Percentiles rank a stretch among this genome's conserved stretches.
phyloP scores from a whole-genome alignment of 2,113 vertebrate genomes.

The Pycnonotus jocosus region DNA sequence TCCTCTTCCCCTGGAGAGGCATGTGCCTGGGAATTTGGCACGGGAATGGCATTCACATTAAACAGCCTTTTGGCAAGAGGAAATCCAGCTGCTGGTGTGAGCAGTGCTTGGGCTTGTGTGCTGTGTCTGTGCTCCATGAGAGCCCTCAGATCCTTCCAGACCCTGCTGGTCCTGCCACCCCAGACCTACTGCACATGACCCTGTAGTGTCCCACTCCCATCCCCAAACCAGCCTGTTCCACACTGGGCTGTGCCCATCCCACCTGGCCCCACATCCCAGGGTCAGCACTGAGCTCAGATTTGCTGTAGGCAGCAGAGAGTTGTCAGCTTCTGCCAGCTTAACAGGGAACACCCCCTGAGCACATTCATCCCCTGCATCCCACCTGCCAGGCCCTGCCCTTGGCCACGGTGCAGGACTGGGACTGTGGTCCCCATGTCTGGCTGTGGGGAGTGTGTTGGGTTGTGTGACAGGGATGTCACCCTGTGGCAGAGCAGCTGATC shows the following conservation, averaged over 20 bases:
- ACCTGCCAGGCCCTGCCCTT: fast-evolving
- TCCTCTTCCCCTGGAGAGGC: background rate
- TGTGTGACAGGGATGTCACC: background rate
- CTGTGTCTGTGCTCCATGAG: fast-evolving
- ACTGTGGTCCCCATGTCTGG: fast-evolving
- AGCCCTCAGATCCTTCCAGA: background rate
- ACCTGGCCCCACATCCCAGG: background rate
- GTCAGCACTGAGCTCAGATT: background rate
- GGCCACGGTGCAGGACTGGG: fast-evolving
- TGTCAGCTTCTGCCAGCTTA: background rate
- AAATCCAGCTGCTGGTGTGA: background rate
- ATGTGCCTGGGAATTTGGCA: background rate
- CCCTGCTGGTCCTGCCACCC: background rate
- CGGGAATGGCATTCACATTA: background rate
- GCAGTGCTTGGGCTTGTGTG: background rate
- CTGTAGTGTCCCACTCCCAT: background rate
- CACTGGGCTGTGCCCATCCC: background rate
- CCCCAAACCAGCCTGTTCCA: background rate
- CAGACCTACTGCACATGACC: background rate
- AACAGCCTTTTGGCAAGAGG: background rate
- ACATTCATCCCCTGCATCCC: fast-evolving
- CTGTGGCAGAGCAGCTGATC: background rate
- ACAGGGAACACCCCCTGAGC: background rate
- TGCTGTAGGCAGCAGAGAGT: background rate
- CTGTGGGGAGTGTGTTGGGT: fast-evolving